Evolutionary conservation across 2,113 vertebrate genomes (phyloP).

Genomic region (Eurypyga helias): DNA sequence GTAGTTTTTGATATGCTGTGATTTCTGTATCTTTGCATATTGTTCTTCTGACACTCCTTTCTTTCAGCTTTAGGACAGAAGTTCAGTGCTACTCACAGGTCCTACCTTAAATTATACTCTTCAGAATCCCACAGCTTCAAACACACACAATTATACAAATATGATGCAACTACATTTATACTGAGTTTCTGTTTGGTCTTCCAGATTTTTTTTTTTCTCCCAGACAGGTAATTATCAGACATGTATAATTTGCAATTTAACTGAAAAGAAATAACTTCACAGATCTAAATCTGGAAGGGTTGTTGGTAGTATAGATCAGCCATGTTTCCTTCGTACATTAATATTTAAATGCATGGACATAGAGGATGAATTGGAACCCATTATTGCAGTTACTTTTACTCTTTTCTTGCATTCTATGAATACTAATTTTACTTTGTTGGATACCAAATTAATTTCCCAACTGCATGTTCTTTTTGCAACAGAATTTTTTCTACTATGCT

Average conservation of each 20-base stretch:
- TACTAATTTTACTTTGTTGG: not conserved
- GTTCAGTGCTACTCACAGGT: not conserved
- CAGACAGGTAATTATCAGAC: not conserved
- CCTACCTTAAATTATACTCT: not conserved
- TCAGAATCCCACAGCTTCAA: not conserved
- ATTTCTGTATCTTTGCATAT: not conserved
- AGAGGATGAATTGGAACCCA: not conserved
- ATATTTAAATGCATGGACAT: not conserved
- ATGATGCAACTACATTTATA: not conserved
- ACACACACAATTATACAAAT: not conserved
- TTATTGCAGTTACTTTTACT: not conserved
- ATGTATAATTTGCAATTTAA: not conserved
- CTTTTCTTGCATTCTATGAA: not conserved
- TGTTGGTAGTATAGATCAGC: not conserved
- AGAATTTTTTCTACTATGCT: not conserved
- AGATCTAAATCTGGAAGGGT: not conserved
- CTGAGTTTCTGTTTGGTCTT: not conserved
- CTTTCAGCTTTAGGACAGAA: not conserved
- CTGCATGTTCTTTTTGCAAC: not conserved
- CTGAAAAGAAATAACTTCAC: not conserved
- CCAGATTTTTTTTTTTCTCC: not conserved
- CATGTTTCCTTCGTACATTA: not conserved
- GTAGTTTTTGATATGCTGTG: not conserved
- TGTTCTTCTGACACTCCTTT: not conserved
- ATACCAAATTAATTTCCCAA: not conserved